Base-by-base conservation (phyloP, 37 sponge, comb jelly and placozoan genomes). In the Cliona cf. orientalis region DNA sequence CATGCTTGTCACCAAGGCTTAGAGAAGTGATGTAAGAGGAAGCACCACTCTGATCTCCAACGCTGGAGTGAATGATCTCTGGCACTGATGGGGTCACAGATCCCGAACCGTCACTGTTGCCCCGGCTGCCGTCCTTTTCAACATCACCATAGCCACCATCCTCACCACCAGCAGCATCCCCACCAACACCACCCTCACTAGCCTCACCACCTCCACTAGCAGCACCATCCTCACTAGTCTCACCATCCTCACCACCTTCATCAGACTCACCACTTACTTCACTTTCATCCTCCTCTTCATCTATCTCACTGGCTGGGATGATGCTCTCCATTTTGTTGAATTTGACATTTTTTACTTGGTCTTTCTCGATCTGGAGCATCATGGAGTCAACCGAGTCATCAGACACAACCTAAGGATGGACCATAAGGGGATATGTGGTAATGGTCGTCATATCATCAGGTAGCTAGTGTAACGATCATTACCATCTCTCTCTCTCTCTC, bases 311-410 rank as follows among this genome's bases (percentile, higher is more conserved):
- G 2, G 35, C 42, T 21, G 82, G 82, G 44, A 88, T 88, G 62
- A 76, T 32, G 21, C 3, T n/a, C 4, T 75, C 70, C 4, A 23
- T 46, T 0, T 49, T 14, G 40, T 69, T 45, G 37, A 88, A 88
- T 19, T 76, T 53, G 38, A 88, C 88, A 6, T 11, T 76, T 32
- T 81, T 80, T 32, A 33, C 62, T 19, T 58, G 72, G 1, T 76
- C 68, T 42, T 81, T 88, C 37, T 60, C 82, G 22, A 76, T 75
- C 23, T 80, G 67, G 34, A 88, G 72, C 6, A 35, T 67, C 19
- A 5, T 67, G 26, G 65, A 17, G 39, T 81, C 88, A 53, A 88
- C 28, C n/a, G 23, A 58, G n/a, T 73, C 87, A 64, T 86, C 87
- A 1, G 74, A 62, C 4, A 75, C 58, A 49, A 66, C 37, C 76